Evolutionary conservation across 2,797 vertebrate species (phyloP).

Genomic region (Rhinogobio ventralis): DNA sequence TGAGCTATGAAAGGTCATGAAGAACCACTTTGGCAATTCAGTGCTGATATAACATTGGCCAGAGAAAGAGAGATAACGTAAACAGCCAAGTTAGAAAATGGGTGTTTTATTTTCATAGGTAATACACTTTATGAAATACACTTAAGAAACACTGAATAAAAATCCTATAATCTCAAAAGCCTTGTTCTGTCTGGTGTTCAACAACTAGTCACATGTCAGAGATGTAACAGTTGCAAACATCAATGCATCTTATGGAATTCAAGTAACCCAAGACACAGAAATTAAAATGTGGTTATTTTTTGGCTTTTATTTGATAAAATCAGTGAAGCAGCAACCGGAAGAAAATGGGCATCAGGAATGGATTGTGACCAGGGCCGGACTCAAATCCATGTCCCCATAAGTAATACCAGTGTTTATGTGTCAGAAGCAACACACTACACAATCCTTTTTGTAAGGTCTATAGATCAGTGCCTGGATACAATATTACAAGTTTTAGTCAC

Average conservation of each 20-base stretch:
- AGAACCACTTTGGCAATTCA: not conserved
- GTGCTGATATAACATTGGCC: not conserved
- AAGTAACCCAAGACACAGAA: not conserved
- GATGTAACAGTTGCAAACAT: not conserved
- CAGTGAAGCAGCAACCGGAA: not conserved
- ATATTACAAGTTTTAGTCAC: not conserved
- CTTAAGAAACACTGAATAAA: not conserved
- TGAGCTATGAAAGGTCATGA: not conserved
- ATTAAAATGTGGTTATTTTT: not conserved
- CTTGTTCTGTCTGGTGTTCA: not conserved
- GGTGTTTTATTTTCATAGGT: not conserved
- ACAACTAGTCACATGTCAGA: not conserved
- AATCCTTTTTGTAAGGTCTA: not conserved
- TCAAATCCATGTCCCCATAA: not conserved
- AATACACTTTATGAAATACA: slow-evolving; percentile 2
- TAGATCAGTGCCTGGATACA: not conserved
- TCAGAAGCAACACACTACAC: not conserved
- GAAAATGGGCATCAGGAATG: not conserved
- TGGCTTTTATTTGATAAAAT: not conserved
- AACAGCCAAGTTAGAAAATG: not conserved
- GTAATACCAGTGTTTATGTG: no score
- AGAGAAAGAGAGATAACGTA: not conserved
- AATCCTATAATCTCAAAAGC: not conserved
- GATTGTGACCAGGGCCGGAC: not conserved
- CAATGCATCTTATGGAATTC: not conserved